phyloP scores from a whole-genome alignment of 2,797 vertebrate genomes.

The Scolopax rusticola region DNA sequence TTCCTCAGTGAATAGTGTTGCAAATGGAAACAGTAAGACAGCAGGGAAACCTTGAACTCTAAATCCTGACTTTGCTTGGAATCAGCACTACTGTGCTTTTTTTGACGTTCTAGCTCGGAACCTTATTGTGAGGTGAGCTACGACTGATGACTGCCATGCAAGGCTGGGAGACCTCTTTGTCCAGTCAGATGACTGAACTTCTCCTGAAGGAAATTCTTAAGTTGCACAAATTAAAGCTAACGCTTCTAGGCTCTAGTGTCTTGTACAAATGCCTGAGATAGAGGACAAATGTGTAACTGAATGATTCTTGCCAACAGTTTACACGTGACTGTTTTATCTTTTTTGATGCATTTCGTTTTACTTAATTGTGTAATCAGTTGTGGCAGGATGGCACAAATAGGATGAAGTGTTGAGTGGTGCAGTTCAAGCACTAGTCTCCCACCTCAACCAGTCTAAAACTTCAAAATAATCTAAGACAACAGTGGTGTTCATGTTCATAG shows the following conservation, averaged over 20 bases:
- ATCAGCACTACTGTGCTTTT: conserved; percentile 78
- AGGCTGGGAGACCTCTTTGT: conserved; percentile 55
- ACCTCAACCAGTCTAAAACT: not conserved
- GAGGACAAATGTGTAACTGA: not conserved
- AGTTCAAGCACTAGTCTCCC: conserved; percentile 14
- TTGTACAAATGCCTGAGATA: conserved; percentile 38
- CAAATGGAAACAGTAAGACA: conserved; percentile 81
- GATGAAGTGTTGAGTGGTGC: not conserved
- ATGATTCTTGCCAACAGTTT: conserved; percentile 23
- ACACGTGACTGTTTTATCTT: conserved; percentile 23
- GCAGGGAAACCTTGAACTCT: conserved; percentile 80
- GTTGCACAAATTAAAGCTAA: conserved; percentile 44
- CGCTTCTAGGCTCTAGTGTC: conserved; percentile 20
- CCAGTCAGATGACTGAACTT: conserved; percentile 48
- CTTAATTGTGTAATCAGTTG: not conserved
- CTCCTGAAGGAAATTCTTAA: conserved; percentile 37
- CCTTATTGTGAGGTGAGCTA: conserved; percentile 81
- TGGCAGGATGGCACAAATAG: not conserved
- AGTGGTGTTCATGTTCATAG: not conserved
- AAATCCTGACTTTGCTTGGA: conserved; percentile 71
- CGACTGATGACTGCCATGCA: conserved; percentile 81
- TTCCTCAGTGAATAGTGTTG: not conserved
- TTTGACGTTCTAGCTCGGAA: conserved; percentile 88
- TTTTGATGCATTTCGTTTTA: conserved; percentile 38
- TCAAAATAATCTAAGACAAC: not conserved